Evolutionary conservation across 1,140 invertebrate species (phyloP).

Genomic region (Drosophila lini): DNA sequence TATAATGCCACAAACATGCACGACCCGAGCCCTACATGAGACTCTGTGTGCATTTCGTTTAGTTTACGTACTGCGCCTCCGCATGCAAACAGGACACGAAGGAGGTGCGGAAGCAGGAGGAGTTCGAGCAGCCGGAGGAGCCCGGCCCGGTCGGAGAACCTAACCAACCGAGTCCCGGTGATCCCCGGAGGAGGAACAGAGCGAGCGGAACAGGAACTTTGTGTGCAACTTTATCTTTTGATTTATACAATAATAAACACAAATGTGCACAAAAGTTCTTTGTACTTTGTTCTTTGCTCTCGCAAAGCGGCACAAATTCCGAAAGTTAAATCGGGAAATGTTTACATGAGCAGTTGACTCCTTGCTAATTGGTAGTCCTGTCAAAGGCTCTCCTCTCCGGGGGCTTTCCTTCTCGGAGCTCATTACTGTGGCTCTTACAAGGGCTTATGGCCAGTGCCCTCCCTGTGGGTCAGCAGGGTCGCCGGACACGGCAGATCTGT

Average conservation of each 20-base stretch:
- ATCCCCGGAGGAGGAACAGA: constrained; percentile 10
- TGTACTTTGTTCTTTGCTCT: constrained; percentile 50
- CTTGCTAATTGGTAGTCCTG: constrained; percentile 50
- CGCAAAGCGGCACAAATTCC: constrained; percentile 21
- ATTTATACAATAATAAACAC: constrained; percentile 81
- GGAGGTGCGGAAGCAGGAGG: background rate
- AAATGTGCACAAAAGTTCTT: constrained; percentile 67
- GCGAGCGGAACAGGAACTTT: constrained; percentile 37
- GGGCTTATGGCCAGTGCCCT: background rate
- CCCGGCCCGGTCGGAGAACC: constrained; percentile 8
- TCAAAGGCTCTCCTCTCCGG: constrained; percentile 14
- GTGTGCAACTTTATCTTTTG: constrained; percentile 70
- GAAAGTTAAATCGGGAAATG: constrained; percentile 52
- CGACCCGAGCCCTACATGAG: constrained; percentile 46
- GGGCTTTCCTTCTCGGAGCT: background rate
- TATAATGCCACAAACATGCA: constrained; percentile 77
- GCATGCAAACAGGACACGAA: constrained; percentile 53
- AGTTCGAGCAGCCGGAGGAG: background rate
- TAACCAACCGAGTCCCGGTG: constrained; percentile 20
- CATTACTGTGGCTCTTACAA: constrained; percentile 20
- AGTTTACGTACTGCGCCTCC: constrained; percentile 59
- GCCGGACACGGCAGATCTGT: background rate
- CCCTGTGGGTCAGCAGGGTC: constrained; percentile 2
- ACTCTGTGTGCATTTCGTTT: constrained; percentile 58
- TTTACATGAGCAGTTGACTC: constrained; percentile 54